These are phyloP conservation scores for Holotrichia oblita DNA, from an alignment of 1,140 invertebrate species.

Conservation along the genomic window DNA sequence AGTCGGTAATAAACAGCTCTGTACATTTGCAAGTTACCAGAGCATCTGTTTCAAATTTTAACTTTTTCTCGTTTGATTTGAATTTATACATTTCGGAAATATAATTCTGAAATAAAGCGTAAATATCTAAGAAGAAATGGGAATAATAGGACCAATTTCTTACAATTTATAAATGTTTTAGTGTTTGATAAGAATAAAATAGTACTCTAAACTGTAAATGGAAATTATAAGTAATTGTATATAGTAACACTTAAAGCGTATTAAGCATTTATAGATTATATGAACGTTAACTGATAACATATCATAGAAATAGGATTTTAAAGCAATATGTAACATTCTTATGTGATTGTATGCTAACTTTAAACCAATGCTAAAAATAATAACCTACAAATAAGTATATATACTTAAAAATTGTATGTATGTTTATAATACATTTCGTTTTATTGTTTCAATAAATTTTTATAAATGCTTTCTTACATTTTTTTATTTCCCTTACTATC, in stretches of 20 bases:
- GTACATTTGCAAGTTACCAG: not conserved
- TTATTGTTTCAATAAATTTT: conserved; percentile 46
- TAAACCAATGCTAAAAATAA: not conserved
- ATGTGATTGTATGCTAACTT: conserved; percentile 21
- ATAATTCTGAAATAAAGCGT: conserved; percentile 42
- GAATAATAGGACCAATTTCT: conserved; percentile 56
- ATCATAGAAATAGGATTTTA: conserved; percentile 45
- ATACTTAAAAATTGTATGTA: conserved; percentile 25
- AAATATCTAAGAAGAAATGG: conserved; percentile 43
- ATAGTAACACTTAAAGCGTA: not conserved
- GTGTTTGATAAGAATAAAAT: conserved; percentile 42
- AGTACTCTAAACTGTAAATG: not conserved
- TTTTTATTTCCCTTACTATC: not conserved
- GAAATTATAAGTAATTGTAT: not conserved
- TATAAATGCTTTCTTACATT: conserved; percentile 42
- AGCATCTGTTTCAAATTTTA: not conserved
- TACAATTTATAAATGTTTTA: conserved; percentile 50
- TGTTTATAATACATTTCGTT: conserved; percentile 42
- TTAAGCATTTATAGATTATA: conserved; percentile 20
- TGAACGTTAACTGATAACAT: conserved; percentile 39
- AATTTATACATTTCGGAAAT: conserved; percentile 37
- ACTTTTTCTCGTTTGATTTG: conserved; percentile 1
- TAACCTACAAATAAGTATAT: not conserved
- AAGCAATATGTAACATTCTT: conserved; percentile 41
- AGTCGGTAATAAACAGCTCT: not conserved